Conservation (phyloP, 1,140 invertebrate species). For the Caerostris extrusa region DNA sequence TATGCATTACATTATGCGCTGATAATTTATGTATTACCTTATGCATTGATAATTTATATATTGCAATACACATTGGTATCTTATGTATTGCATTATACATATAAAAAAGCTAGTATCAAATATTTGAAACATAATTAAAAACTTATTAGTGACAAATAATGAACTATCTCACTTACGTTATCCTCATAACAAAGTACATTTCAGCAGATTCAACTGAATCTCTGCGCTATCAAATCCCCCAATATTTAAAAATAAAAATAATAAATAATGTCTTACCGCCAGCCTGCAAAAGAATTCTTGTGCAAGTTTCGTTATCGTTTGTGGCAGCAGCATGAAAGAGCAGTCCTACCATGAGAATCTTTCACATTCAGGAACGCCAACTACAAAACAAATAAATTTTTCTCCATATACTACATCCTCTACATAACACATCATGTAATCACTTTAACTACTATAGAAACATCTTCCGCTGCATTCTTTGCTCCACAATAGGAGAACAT, state of each 20-base stretch:
- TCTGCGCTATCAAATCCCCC: neutral
- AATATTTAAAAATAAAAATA: neutral
- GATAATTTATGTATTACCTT: too few species aligned
- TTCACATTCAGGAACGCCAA: conserved; percentile 87
- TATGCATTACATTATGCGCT: too few species aligned
- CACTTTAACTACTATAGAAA: neutral
- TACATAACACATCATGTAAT: neutral
- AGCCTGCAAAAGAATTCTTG: conserved; percentile 87
- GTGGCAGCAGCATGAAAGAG: conserved; percentile 93
- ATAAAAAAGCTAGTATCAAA: too few species aligned
- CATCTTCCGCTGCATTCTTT: neutral
- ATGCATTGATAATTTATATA: too few species aligned
- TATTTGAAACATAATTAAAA: too few species aligned
- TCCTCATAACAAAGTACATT: neutral
- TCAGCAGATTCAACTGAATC: neutral
- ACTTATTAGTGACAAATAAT: neutral
- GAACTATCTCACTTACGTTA: neutral
- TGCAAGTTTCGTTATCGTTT: conserved; percentile 91
- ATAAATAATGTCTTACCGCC: conserved; percentile 83
- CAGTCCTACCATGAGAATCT: conserved; percentile 90
- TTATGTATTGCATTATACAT: too few species aligned
- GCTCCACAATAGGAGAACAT: neutral
- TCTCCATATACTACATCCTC: neutral
- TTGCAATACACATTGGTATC: too few species aligned
- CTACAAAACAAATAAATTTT: conserved; percentile 80